Evolutionary conservation across 2,113 vertebrate species (phyloP).

Genomic region (Ictalurus furcatus): DNA sequence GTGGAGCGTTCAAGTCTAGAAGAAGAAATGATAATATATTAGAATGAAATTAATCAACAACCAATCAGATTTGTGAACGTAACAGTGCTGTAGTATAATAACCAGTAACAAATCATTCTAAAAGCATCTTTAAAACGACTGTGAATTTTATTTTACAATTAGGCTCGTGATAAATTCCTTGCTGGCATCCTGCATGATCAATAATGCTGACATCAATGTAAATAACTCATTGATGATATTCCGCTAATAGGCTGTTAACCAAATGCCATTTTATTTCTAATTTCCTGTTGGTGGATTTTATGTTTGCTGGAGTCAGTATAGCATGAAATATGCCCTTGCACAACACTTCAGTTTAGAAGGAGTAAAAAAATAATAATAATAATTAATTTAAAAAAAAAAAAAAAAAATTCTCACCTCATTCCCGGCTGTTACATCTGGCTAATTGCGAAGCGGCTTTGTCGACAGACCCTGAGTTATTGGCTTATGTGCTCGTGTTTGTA

Average conservation of each 20-base stretch:
- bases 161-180: slow-evolving; percentile 53
- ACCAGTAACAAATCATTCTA: not conserved
- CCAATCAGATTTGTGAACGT: not conserved
- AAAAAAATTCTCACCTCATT: not conserved
- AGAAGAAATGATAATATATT: too few relatives aligned
- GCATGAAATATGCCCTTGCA: not conserved
- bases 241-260: not conserved
- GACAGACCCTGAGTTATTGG: slow-evolving; percentile 23
- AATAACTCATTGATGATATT: slow-evolving; percentile 26
- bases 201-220: not conserved
- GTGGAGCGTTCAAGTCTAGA: not conserved
- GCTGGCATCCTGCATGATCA: not conserved
- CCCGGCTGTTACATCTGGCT: slow-evolving; percentile 8
- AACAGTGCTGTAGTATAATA: not conserved
- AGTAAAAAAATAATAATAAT: not conserved
- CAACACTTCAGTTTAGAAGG: not conserved
- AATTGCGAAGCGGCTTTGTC: slow-evolving; percentile 13
- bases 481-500: slow-evolving; percentile 39
- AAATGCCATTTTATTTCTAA: slow-evolving; percentile 5
- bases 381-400: not conserved
- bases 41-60: not conserved
- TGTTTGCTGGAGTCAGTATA: not conserved
- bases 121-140: not conserved
- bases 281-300: not conserved
- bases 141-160: not conserved